Percentiles rank a stretch among this genome's conserved stretches.
These are phyloP conservation scores for Falco novaeseelandiae DNA, from an alignment of 2,797 vertebrate species.

Conservation along the genomic window DNA sequence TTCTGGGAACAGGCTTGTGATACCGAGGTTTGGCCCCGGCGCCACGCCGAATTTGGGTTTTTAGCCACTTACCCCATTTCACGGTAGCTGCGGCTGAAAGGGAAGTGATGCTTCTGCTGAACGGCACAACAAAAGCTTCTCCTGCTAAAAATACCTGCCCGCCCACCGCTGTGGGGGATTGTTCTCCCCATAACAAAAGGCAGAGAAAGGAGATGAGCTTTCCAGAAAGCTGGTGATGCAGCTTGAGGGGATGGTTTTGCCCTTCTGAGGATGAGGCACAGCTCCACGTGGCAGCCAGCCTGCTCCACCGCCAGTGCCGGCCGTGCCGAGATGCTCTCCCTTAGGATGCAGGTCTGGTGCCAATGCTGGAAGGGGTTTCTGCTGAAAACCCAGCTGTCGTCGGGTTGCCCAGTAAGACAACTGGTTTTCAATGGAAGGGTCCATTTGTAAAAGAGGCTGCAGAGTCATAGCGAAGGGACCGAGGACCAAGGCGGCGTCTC, in stretches of 20 bases:
- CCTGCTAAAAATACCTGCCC: background rate
- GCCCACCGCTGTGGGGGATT: fast-evolving
- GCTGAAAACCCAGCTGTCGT: background rate
- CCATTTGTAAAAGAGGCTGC: background rate
- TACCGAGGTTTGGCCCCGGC: fast-evolving
- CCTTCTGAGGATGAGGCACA: background rate
- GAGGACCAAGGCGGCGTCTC: background rate
- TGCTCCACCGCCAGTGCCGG: fast-evolving
- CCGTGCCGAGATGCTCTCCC: background rate
- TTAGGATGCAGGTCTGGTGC: background rate
- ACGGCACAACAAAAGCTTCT: background rate
- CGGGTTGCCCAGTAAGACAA: background rate
- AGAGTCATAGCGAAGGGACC: fast-evolving
- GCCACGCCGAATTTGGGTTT: background rate
- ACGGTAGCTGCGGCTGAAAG: background rate
- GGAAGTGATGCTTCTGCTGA: constrained; percentile 12
- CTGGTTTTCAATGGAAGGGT: background rate
- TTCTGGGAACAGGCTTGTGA: background rate
- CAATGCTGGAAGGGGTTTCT: background rate
- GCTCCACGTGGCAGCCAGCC: background rate
- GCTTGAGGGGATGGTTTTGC: no score
- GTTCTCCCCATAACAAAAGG: background rate
- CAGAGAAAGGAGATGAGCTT: background rate
- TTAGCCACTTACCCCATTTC: background rate
- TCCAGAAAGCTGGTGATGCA: background rate